Evolutionary conservation across 2,797 vertebrate genomes (phyloP).

Genomic region (Dipus sagitta): DNA sequence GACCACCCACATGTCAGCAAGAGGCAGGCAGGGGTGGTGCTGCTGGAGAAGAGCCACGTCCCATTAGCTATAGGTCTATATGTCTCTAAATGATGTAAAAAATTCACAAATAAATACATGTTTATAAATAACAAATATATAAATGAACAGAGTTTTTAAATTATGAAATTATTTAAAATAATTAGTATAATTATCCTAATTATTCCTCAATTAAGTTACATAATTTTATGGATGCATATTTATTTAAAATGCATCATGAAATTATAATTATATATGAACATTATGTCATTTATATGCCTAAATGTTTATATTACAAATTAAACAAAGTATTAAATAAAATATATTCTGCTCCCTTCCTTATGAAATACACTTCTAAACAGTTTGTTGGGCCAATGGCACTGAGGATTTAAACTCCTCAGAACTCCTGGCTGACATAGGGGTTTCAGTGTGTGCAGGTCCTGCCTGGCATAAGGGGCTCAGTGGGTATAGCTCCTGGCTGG

Average conservation of each 20-base stretch:
- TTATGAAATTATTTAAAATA: not conserved
- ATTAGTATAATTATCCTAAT: not conserved
- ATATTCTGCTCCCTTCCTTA: not conserved
- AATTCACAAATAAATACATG: not conserved
- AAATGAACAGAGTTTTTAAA: not conserved
- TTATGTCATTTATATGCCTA: not conserved
- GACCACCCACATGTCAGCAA: too few species aligned
- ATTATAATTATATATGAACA: too few species aligned
- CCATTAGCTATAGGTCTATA: too few species aligned
- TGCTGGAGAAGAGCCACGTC: not conserved
- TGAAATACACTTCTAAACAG: not conserved
- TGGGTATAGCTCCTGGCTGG: not conserved
- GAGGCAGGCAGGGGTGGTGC: not conserved
- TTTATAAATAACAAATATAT: not conserved
- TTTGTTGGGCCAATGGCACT: not conserved
- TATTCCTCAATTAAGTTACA: not conserved
- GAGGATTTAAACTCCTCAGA: not conserved
- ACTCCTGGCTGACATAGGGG: fast-evolving
- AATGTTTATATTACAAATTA: not conserved
- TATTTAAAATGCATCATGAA: not conserved
- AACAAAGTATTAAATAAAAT: not conserved
- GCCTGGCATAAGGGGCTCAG: fast-evolving
- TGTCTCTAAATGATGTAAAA: too few species aligned
- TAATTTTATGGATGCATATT: not conserved
- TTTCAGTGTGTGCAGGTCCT: not conserved